phyloP scores from a whole-genome alignment of 2,888 invertebrate genomes.

The Torymus auratus region DNA sequence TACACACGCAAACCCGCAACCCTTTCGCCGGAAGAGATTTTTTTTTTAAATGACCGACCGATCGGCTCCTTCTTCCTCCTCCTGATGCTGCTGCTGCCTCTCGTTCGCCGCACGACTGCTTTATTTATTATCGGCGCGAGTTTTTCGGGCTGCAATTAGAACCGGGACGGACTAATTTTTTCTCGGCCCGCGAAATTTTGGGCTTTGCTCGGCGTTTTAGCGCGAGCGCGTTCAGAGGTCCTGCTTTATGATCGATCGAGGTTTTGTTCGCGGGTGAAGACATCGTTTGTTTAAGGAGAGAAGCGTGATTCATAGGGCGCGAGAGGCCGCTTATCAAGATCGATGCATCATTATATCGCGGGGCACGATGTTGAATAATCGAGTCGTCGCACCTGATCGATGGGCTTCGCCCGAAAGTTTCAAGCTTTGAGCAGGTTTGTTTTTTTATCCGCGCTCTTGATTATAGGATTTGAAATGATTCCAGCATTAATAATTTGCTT shows the following conservation, averaged over 20 bases:
- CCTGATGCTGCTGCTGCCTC: not conserved
- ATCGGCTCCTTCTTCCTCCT: constrained; percentile 4
- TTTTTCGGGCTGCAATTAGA: constrained; percentile 49
- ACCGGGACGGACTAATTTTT: constrained; percentile 48
- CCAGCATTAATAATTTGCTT: too few relatives aligned
- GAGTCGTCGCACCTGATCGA: constrained; percentile 26
- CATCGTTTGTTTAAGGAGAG: constrained; percentile 46
- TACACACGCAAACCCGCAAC: constrained; percentile 1
- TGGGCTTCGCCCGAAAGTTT: not conserved
- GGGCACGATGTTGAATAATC: constrained; percentile 7
- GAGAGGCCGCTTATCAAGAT: constrained; percentile 41
- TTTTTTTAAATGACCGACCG: constrained; percentile 30
- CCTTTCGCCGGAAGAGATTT: constrained; percentile 57
- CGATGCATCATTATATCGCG: constrained; percentile 53
- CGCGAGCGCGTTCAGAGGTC: constrained; percentile 14
- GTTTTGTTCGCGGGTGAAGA: constrained; percentile 16
- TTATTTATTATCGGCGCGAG: constrained; percentile 35
- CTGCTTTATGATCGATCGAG: constrained; percentile 34
- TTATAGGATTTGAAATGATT: too few relatives aligned
- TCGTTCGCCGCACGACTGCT: not conserved
- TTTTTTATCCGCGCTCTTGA: too few relatives aligned
- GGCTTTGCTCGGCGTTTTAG: constrained; percentile 11
- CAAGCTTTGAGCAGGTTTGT: too few relatives aligned
- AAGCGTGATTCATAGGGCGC: constrained; percentile 41
- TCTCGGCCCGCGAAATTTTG: constrained; percentile 37